Evolutionary conservation across 2,113 vertebrate species (phyloP).

Genomic region (Mormyrus iriodes): DNA sequence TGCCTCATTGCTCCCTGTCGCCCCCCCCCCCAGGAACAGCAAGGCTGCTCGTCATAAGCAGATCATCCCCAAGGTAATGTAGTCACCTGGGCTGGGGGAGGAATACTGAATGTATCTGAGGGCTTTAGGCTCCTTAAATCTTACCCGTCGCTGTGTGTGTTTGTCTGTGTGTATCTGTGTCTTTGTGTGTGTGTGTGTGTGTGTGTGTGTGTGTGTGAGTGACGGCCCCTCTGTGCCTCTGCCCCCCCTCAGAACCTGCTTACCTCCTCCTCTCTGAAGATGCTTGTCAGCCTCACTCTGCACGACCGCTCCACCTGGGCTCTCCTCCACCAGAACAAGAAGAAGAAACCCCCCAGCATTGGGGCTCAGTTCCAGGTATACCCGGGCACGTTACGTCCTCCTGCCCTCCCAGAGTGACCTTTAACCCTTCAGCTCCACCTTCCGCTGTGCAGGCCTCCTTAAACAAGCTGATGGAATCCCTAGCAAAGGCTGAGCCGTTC

Average conservation of each 20-base stretch:
- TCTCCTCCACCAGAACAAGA: conserved; percentile 74
- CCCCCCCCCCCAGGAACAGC: conserved; percentile 71
- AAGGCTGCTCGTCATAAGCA: conserved; percentile 78
- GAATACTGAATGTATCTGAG: neutral
- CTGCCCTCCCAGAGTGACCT: neutral
- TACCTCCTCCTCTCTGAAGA: conserved; percentile 76
- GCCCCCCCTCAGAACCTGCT: conserved; percentile 74
- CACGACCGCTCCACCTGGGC: conserved; percentile 78
- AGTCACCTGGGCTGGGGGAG: neutral
- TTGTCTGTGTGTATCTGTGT: neutral
- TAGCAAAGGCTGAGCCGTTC: conserved; percentile 80
- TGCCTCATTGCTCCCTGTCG: neutral
- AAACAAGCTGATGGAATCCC: conserved; percentile 69
- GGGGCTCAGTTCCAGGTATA: conserved; percentile 86
- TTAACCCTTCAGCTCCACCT: neutral
- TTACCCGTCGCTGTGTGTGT: neutral
- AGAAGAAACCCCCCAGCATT: conserved; percentile 75
- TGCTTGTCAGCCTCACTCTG: conserved; percentile 73
- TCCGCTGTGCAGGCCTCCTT: conserved; percentile 69
- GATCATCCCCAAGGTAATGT: conserved; percentile 86
- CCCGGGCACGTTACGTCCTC: neutral
- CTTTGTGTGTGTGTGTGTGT: neutral
- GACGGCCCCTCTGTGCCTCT: neutral
- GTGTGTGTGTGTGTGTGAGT: neutral
- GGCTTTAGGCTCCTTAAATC: neutral